These are phyloP conservation scores for Ostrea edulis DNA, from an alignment of 1,140 invertebrate genomes.

Conservation along the genomic window DNA sequence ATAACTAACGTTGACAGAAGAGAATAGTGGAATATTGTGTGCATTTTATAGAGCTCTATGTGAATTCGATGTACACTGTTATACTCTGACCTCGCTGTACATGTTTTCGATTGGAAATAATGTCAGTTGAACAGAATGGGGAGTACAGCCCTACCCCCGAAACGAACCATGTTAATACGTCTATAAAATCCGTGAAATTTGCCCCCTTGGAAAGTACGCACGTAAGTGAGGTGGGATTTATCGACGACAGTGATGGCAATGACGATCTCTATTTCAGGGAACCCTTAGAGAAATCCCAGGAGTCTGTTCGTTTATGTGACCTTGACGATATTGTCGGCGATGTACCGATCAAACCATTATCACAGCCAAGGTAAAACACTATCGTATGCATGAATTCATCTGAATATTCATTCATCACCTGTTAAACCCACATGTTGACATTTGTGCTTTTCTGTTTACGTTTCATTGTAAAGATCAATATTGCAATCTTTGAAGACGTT, in stretches of 20 bases:
- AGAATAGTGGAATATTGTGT: constrained; percentile 23
- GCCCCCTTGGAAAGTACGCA: constrained; percentile 19
- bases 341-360: not conserved
- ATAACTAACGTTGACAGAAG: constrained; percentile 21
- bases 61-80: not conserved
- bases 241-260: not conserved
- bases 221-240: not conserved
- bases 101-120: constrained; percentile 9
- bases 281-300: not conserved
- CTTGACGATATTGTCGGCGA: constrained; percentile 4
- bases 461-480: constrained; percentile 22
- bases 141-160: not conserved
- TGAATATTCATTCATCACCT: constrained; percentile 26
- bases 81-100: not conserved
- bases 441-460: constrained; percentile 34
- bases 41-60: not conserved
- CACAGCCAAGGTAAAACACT: constrained; percentile 12
- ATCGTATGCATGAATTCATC: constrained; percentile 23
- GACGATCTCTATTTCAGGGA: constrained; percentile 22
- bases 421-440: not conserved
- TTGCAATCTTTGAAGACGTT: constrained; percentile 31
- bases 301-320: constrained; percentile 18
- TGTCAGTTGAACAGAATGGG: not conserved
- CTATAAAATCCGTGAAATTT: not conserved
- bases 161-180: constrained; percentile 9